Base-by-base conservation (phyloP, 2,797 vertebrate species). In the Ptychadena robeensis region DNA sequence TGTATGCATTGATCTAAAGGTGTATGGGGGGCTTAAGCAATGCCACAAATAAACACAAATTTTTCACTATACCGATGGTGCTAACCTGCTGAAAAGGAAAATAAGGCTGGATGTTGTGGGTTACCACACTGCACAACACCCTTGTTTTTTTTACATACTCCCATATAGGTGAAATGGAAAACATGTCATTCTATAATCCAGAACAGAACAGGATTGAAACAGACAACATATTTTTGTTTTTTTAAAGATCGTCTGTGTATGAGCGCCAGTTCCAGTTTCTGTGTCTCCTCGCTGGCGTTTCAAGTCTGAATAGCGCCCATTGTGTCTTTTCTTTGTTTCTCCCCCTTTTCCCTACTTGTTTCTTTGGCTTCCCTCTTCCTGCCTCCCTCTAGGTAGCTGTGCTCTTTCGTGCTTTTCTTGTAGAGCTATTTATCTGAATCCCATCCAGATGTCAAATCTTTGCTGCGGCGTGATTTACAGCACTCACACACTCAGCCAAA, bases 371-470 rank as follows among this genome's bases (percentile, higher is more conserved):
- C 67, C 28, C 35, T 61, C 61, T 68, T 40, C 64, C 71, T 81
- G 80, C 53, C 73, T 77, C 31, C 63, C 76, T 80, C 34, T 67
- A 79, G 75, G 64, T 80, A 59, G 48, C 40, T 79, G 12, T 61
- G 64, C 27, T 15, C 30, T 79, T 79, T 79, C 28, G 72, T 74
- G 71, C 72, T 68, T 31, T 68, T 66, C 44, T 80, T 79, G 72
- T 73, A 68, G 44, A 73, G 63, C 66, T 74, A 73, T 84, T 53
- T 80, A 69, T 75, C 38, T 80, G 83, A 73, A 80, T 53, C 66
- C 64, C 32, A 66, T 81, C 78, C 83, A 85, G 66, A 73, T 85
- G 83, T 85, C 83, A 85, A 64, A 76, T 64, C 64, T 59, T 53
- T 69, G 25, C 78, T 75, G 83, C 48, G 31, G 48, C 37, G 12